Evolutionary conservation across 2,113 vertebrate genomes (phyloP).

Genomic region (Globicephala melas): DNA sequence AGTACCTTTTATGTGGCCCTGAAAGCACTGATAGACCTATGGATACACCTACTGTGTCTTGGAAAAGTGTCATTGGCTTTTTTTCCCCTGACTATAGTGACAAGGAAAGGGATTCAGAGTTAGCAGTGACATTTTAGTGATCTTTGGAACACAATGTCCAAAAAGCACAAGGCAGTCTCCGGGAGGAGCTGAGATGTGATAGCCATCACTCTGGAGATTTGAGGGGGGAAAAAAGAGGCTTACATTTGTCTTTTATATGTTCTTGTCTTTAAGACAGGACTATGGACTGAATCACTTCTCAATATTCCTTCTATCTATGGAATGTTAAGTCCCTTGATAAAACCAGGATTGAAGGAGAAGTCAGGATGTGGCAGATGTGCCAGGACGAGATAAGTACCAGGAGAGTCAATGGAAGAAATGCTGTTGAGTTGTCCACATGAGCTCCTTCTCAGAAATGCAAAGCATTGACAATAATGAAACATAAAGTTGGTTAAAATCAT

Average conservation of each 20-base stretch:
- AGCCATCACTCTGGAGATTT: slow-evolving; percentile 18
- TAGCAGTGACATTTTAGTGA: slow-evolving; percentile 60
- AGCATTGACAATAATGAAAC: not conserved
- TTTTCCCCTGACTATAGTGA: not conserved
- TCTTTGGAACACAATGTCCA: slow-evolving; percentile 64
- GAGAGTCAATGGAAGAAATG: not conserved
- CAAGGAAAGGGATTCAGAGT: slow-evolving; percentile 53
- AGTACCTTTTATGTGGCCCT: slow-evolving; percentile 42
- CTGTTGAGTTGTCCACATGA: not conserved
- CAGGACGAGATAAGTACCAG: not conserved
- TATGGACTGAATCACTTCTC: not conserved
- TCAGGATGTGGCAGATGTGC: not conserved
- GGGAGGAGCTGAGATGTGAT: not conserved
- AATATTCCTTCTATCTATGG: not conserved
- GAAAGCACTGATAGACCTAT: slow-evolving; percentile 43
- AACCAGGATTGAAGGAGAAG: not conserved
- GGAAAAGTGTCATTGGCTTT: slow-evolving; percentile 30
- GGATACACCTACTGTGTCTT: slow-evolving; percentile 31
- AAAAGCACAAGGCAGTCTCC: not conserved
- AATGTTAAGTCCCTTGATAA: slow-evolving; percentile 37
- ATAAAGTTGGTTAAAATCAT: slow-evolving; percentile 36
- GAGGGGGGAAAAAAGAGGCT: not conserved
- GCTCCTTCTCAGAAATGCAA: not conserved
- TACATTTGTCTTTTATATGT: slow-evolving; percentile 7
- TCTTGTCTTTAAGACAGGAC: not conserved